Evolutionary conservation across 2,797 vertebrate genomes (phyloP).

Genomic region (Enteromius argenteus): DNA sequence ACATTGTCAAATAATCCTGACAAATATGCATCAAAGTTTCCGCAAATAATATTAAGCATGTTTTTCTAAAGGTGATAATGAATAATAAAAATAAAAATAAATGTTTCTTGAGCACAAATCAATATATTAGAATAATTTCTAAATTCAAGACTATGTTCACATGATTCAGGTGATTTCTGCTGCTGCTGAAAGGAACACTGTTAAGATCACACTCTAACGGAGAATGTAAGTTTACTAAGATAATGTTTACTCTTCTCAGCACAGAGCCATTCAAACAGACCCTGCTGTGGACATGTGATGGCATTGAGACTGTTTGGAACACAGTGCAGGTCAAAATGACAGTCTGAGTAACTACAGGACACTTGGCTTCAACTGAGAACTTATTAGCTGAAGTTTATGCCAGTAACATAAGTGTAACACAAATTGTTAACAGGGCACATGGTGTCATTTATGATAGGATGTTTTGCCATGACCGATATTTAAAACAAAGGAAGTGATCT

Average conservation of each 20-base stretch:
- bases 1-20: background rate
- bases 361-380: background rate
- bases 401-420: constrained; percentile 20
- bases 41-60: background rate
- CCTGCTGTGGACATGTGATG: constrained; percentile 13
- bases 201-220: background rate
- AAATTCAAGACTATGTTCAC: background rate
- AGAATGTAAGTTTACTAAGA: constrained; percentile 5
- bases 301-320: constrained; percentile 9
- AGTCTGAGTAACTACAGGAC: constrained; percentile 24
- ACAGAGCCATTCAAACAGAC: constrained; percentile 12
- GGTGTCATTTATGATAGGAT: background rate
- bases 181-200: background rate
- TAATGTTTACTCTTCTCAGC: constrained; percentile 38
- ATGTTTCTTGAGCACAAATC: background rate
- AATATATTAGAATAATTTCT: background rate
- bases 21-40: background rate
- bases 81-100: background rate
- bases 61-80: background rate
- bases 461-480: background rate
- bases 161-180: background rate
- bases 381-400: constrained; percentile 1
- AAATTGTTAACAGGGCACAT: background rate
- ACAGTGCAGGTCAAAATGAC: constrained; percentile 32
- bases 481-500: background rate